phyloP scores from a whole-genome alignment of 2,797 vertebrate species.

The Lophotriccus pileatus region DNA sequence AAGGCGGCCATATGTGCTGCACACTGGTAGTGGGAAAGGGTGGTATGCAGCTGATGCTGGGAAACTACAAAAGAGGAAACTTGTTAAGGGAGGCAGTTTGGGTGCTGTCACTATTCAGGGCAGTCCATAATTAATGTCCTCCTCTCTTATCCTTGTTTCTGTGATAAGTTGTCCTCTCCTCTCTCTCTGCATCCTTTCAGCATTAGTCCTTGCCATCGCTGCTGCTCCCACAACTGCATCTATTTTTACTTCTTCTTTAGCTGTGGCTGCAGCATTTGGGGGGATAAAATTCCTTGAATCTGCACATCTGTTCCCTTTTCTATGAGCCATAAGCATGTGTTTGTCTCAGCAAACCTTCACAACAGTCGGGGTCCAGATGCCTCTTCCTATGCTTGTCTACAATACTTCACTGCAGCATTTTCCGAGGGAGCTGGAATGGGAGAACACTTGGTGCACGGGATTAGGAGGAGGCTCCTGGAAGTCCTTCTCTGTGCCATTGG shows the following conservation, averaged over 20 bases:
- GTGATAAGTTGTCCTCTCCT: slow-evolving; percentile 20
- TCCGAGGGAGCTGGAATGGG: not conserved
- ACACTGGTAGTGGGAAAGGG: slow-evolving; percentile 14
- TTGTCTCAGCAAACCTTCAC: slow-evolving; percentile 39
- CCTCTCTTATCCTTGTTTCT: not conserved
- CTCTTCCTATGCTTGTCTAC: not conserved
- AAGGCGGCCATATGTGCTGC: slow-evolving; percentile 51
- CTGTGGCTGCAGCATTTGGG: slow-evolving; percentile 19
- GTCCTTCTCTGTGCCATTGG: not conserved
- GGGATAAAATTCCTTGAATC: slow-evolving; percentile 25
- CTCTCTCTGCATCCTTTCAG: not conserved
- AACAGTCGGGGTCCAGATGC: not conserved
- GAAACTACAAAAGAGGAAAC: not conserved
- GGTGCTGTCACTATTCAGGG: not conserved
- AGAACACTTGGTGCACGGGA: not conserved
- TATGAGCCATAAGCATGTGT: not conserved
- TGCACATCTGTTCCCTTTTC: slow-evolving; percentile 27
- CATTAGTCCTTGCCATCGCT: not conserved
- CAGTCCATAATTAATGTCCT: slow-evolving; percentile 32
- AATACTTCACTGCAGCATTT: not conserved
- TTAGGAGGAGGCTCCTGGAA: not conserved
- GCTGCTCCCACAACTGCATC: not conserved
- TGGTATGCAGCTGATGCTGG: slow-evolving; percentile 1
- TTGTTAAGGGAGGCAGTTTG: slow-evolving; percentile 14
- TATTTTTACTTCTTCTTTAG: slow-evolving; percentile 40